Evolutionary conservation across 1,140 invertebrate genomes (phyloP).

Genomic region (Tetramorium alpestre): DNA sequence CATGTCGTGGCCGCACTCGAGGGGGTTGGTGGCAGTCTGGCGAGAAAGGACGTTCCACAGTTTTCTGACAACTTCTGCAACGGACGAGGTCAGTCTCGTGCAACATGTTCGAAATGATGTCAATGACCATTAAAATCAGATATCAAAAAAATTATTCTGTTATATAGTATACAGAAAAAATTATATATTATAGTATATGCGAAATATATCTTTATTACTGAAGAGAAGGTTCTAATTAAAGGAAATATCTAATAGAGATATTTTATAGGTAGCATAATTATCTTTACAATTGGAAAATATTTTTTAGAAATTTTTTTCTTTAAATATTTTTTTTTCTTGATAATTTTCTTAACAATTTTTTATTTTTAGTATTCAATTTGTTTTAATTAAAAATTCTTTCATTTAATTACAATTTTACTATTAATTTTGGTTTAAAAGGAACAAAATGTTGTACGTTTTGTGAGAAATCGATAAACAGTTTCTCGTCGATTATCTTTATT

Average conservation of each 20-base stretch:
- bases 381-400: background rate
- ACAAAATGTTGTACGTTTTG: background rate
- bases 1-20: slow-evolving; percentile 31
- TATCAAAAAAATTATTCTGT: slow-evolving; percentile 3
- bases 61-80: slow-evolving; percentile 55
- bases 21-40: slow-evolving; percentile 29
- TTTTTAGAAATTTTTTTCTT: too few relatives aligned
- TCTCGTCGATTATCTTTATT: background rate
- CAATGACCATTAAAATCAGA: slow-evolving; percentile 31
- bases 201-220: background rate
- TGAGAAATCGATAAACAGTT: background rate
- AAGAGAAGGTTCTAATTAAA: background rate
- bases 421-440: background rate
- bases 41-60: slow-evolving; percentile 26
- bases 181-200: background rate
- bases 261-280: background rate
- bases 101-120: slow-evolving; percentile 57
- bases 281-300: background rate
- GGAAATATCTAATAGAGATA: background rate
- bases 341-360: background rate
- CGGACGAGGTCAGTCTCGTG: slow-evolving; percentile 21
- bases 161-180: background rate
- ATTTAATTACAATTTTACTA: background rate
- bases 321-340: too few relatives aligned
- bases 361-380: background rate